Percentiles rank a stretch among this genome's conserved stretches.
Conservation (phyloP, 2,888 invertebrate species). For the Atrina japonica region DNA sequence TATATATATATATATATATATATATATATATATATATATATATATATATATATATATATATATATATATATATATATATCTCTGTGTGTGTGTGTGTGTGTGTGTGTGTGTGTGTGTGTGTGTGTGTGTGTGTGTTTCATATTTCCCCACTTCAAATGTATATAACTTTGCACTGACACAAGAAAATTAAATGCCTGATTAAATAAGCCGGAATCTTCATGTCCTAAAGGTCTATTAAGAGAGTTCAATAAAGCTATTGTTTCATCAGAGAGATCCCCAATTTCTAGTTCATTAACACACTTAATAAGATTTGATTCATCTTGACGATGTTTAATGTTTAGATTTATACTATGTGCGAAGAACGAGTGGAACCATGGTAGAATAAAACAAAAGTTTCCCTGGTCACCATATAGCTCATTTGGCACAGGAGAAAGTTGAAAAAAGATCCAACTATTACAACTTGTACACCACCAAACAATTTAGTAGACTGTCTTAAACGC, state of each 20-base stretch:
- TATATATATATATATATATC: too few relatives aligned
- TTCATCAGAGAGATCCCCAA: conserved; percentile 18
- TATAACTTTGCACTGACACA: too few relatives aligned
- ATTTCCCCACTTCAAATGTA: too few relatives aligned
- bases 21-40: too few relatives aligned
- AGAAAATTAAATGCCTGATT: too few relatives aligned
- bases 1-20: too few relatives aligned
- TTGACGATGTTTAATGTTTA: conserved; percentile 20
- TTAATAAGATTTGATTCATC: conserved; percentile 12
- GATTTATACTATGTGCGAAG: conserved; percentile 18
- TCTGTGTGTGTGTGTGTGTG: too few relatives aligned
- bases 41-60: too few relatives aligned
- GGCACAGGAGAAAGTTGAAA: conserved; percentile 26
- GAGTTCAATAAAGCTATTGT: conserved; percentile 17
- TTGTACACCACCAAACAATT: conserved; percentile 15
- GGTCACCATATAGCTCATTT: conserved; percentile 30
- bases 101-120: too few relatives aligned
- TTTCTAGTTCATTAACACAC: conserved; percentile 26
- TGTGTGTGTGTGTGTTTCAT: too few relatives aligned
- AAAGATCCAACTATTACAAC: conserved; percentile 26
- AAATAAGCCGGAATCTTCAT: too few relatives aligned
- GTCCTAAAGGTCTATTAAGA: conserved; percentile 21
- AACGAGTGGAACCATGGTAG: conserved; percentile 13
- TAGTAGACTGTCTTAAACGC: background rate
- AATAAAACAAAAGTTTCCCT: conserved; percentile 18